Evolutionary conservation across 64 coral and sea anemone genomes (phyloP).

Genomic region (Astreopora myriophthalma): DNA sequence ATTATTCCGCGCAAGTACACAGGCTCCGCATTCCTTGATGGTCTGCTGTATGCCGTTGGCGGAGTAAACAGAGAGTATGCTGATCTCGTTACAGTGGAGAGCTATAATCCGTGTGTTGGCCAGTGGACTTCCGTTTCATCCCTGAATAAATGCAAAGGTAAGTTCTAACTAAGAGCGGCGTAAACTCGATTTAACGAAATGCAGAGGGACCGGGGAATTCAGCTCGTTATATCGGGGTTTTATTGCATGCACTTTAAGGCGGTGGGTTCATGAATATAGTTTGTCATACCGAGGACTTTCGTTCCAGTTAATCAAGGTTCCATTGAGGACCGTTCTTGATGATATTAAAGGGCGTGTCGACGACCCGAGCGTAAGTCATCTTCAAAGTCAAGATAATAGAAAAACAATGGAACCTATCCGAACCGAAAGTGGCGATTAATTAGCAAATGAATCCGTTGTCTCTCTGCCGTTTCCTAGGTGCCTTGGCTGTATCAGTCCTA

Average conservation of each 20-base stretch:
- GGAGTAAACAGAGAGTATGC: conserved; percentile 90
- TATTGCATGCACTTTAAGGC: too few relatives aligned
- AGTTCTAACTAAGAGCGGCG: neutral
- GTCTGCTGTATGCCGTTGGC: conserved; percentile 97
- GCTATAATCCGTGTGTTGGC: conserved; percentile 75
- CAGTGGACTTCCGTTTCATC: conserved; percentile 97
- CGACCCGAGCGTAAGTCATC: too few relatives aligned
- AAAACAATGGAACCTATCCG: too few relatives aligned
- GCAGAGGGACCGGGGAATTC: too few relatives aligned
- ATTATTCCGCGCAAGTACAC: conserved; percentile 90
- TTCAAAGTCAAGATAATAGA: too few relatives aligned
- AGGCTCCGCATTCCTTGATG: conserved; percentile 89
- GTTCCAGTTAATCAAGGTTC: too few relatives aligned
- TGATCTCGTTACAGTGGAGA: conserved; percentile 93
- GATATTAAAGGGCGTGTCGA: too few relatives aligned
- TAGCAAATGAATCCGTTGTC: neutral
- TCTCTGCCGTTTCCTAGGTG: conserved; percentile 40
- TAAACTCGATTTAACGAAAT: neutral
- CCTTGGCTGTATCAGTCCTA: conserved; percentile 74
- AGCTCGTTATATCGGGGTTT: too few relatives aligned
- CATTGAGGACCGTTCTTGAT: too few relatives aligned
- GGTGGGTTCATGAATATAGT: too few relatives aligned
- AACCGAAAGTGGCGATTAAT: neutral
- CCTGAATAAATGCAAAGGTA: conserved; percentile 97
- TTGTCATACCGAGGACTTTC: too few relatives aligned